Percentiles rank a stretch among this genome's conserved stretches.
Evolutionary conservation across 1,140 invertebrate species (phyloP).

Genomic region (Protaetia brevitarsis): DNA sequence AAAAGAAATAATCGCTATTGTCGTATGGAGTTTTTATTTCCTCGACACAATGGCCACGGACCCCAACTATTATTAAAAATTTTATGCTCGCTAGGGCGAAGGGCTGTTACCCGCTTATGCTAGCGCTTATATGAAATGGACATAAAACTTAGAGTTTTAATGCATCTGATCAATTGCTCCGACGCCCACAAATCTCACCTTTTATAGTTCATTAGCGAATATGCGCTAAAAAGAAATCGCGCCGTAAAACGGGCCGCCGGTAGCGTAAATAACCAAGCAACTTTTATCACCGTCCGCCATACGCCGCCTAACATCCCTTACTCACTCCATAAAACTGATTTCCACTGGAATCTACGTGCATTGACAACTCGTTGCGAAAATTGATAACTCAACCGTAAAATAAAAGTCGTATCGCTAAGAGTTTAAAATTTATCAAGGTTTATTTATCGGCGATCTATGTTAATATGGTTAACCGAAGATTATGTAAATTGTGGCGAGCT

Average conservation of each 20-base stretch:
- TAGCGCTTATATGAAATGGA: background rate
- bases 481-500: background rate
- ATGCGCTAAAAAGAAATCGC: constrained; percentile 12
- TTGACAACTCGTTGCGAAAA: constrained; percentile 14
- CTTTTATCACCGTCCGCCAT: background rate
- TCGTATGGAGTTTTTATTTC: background rate
- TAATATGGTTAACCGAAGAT: background rate
- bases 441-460: constrained; percentile 2
- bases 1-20: background rate
- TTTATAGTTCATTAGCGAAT: constrained; percentile 15
- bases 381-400: constrained; percentile 6
- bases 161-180: constrained; percentile 8
- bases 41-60: background rate
- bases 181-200: background rate
- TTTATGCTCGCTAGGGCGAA: background rate
- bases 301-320: background rate
- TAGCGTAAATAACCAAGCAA: constrained; percentile 11
- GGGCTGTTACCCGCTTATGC: background rate
- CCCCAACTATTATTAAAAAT: background rate
- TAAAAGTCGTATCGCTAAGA: background rate
- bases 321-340: background rate
- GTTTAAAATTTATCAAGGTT: background rate
- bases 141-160: constrained; percentile 6
- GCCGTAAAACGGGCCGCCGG: constrained; percentile 5
- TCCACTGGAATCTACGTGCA: background rate